Percentiles rank a stretch among this genome's conserved stretches.
phyloP scores from a whole-genome alignment of 2,113 vertebrate genomes.

The Crocuta crocuta region DNA sequence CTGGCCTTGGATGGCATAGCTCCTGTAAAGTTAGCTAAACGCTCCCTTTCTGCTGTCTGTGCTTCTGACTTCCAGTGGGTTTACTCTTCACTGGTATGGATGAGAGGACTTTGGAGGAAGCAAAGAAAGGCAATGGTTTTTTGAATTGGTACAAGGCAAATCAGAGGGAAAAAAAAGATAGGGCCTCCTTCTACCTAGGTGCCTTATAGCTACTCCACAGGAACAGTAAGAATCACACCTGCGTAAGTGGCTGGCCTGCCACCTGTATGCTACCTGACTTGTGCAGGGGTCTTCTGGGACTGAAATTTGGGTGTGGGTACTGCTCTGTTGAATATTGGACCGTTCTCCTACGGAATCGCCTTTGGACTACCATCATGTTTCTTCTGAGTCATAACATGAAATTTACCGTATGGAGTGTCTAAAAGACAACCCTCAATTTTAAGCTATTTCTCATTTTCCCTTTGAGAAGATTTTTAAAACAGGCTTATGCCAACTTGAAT shows the following conservation, averaged over 20 bases:
- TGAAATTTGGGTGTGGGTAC: neutral
- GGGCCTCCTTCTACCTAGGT: neutral
- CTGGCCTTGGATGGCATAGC: neutral
- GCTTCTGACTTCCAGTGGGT: neutral
- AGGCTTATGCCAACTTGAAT: neutral
- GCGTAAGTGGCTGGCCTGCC: neutral
- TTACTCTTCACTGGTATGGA: neutral
- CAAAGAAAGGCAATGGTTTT: neutral
- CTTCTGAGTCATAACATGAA: neutral
- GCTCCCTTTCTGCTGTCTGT: neutral
- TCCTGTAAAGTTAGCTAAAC: neutral
- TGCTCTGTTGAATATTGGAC: neutral
- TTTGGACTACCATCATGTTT: neutral
- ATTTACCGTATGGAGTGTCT: neutral
- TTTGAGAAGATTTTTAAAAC: constrained; percentile 11
- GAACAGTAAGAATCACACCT: neutral
- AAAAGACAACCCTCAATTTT: neutral
- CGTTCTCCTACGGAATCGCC: neutral
- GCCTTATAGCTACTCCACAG: neutral
- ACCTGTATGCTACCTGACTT: neutral
- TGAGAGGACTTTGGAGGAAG: neutral
- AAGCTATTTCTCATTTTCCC: neutral
- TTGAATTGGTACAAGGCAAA: neutral
- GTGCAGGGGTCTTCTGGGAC: neutral
- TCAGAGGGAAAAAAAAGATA: neutral